Evolutionary conservation across 1,140 invertebrate species (phyloP).

Genomic region (Apolygus lucorum): DNA sequence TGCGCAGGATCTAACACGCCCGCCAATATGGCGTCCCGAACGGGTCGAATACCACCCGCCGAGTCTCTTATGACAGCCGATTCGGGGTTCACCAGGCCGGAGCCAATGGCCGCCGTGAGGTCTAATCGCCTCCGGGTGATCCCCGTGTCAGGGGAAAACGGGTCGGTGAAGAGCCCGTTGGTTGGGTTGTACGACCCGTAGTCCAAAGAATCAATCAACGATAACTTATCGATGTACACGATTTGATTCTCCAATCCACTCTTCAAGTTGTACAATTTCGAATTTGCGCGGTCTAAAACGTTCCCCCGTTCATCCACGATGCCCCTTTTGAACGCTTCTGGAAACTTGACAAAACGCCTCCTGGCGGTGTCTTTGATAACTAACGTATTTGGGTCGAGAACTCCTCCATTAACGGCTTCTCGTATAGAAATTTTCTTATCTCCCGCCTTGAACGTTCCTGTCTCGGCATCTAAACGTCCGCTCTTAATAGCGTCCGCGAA

Average conservation of each 20-base stretch:
- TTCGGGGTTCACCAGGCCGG: slow-evolving; percentile 59
- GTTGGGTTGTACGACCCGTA: slow-evolving; percentile 73
- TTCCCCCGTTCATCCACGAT: slow-evolving; percentile 81
- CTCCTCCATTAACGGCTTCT: slow-evolving; percentile 70
- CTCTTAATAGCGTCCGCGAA: slow-evolving; percentile 69
- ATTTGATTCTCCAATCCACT: slow-evolving; percentile 67
- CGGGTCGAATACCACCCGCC: slow-evolving; percentile 60
- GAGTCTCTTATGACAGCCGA: slow-evolving; percentile 64
- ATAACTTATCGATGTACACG: slow-evolving; percentile 64
- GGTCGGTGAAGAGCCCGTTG: slow-evolving; percentile 69
- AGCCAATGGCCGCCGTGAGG: slow-evolving; percentile 63
- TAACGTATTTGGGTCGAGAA: slow-evolving; percentile 78
- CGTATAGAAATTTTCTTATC: slow-evolving; percentile 63
- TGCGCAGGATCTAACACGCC: slow-evolving; percentile 63
- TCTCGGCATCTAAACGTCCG: slow-evolving; percentile 57
- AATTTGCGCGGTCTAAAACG: slow-evolving; percentile 70
- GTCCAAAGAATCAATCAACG: slow-evolving; percentile 69
- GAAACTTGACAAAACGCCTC: slow-evolving; percentile 68
- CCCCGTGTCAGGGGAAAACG: slow-evolving; percentile 55
- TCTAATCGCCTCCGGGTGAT: slow-evolving; percentile 60
- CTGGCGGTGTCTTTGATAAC: slow-evolving; percentile 78
- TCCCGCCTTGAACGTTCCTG: slow-evolving; percentile 70
- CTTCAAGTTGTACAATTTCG: slow-evolving; percentile 62
- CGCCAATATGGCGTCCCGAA: slow-evolving; percentile 67
- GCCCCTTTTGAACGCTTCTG: slow-evolving; percentile 75